These are phyloP conservation scores for Chrysocyon brachyurus DNA, from an alignment of 2,797 vertebrate genomes.

Conservation along the genomic window DNA sequence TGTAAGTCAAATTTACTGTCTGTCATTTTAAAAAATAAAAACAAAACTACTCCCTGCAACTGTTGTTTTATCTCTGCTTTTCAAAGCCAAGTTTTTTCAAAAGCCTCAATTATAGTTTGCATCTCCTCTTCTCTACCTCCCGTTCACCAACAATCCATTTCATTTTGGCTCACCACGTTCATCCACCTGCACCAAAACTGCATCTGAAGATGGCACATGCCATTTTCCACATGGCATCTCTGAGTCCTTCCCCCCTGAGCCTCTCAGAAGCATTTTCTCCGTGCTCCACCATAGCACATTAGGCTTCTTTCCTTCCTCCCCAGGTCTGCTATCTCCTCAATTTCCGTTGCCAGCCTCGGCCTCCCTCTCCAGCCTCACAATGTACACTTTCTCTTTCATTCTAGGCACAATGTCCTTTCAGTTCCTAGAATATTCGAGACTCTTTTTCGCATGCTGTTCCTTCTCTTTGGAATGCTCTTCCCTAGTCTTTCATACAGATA, in stretches of 20 bases:
- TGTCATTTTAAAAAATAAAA: conserved; percentile 41
- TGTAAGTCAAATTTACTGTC: not conserved
- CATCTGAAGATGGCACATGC: rapidly evolving
- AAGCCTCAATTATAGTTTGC: not conserved
- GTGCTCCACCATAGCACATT: rapidly evolving
- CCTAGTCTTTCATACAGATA: not conserved
- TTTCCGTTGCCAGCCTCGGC: not conserved
- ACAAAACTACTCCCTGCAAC: not conserved
- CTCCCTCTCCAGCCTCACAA: not conserved
- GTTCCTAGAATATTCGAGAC: not conserved
- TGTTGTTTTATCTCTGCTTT: not conserved
- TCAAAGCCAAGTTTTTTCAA: not conserved
- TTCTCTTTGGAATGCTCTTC: not conserved
- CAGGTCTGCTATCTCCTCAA: not conserved
- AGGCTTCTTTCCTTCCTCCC: rapidly evolving
- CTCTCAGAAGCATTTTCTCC: rapidly evolving
- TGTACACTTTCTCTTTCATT: not conserved
- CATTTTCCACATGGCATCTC: rapidly evolving
- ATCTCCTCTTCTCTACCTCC: not conserved
- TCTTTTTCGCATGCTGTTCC: not conserved
- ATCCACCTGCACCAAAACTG: rapidly evolving
- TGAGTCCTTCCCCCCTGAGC: no score
- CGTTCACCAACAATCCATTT: not conserved
- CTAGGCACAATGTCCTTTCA: not conserved
- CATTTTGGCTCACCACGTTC: not conserved